Percentiles rank a stretch among this genome's conserved stretches.
phyloP scores from a whole-genome alignment of 2,888 invertebrate genomes.

The Zhengitettix transpicula region DNA sequence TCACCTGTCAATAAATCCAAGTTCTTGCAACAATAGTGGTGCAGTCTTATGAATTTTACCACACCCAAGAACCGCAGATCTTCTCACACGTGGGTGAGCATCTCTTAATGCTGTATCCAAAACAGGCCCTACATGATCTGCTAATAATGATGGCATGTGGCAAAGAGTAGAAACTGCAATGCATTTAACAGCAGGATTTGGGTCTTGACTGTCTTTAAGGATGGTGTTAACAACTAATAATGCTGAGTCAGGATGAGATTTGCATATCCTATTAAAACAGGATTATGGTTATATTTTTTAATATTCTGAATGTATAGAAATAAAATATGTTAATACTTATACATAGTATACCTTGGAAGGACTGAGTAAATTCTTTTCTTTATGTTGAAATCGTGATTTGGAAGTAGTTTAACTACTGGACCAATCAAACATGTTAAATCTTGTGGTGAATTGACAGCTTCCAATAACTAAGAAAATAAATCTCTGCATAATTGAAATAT shows the following conservation, averaged over 20 bases:
- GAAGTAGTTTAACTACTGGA: constrained; percentile 12
- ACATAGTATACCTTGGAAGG: constrained; percentile 11
- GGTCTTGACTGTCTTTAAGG: constrained; percentile 11
- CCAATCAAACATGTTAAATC: constrained; percentile 12
- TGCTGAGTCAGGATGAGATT: constrained; percentile 9
- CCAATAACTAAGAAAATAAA: constrained; percentile 9
- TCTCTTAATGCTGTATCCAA: constrained; percentile 8
- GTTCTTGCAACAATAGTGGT: constrained; percentile 5
- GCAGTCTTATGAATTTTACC: constrained; percentile 2
- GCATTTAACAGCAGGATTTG: constrained; percentile 13
- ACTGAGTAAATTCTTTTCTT: constrained; percentile 12
- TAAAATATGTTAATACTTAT: background rate
- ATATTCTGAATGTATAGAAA: background rate
- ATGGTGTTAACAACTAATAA: constrained; percentile 12
- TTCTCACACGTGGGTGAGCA: constrained; percentile 10
- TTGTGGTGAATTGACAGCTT: constrained; percentile 8
- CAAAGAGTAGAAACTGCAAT: constrained; percentile 9
- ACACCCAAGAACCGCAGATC: constrained; percentile 9
- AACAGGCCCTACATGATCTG: constrained; percentile 7
- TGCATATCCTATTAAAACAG: constrained; percentile 8
- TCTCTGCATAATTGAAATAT: background rate
- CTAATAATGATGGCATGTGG: constrained; percentile 8
- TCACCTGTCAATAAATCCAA: constrained; percentile 10
- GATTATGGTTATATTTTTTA: background rate
- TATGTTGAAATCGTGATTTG: constrained; percentile 9